These are phyloP conservation scores for Pangasianodon gigas DNA, from an alignment of 2,113 vertebrate species.

Conservation along the genomic window DNA sequence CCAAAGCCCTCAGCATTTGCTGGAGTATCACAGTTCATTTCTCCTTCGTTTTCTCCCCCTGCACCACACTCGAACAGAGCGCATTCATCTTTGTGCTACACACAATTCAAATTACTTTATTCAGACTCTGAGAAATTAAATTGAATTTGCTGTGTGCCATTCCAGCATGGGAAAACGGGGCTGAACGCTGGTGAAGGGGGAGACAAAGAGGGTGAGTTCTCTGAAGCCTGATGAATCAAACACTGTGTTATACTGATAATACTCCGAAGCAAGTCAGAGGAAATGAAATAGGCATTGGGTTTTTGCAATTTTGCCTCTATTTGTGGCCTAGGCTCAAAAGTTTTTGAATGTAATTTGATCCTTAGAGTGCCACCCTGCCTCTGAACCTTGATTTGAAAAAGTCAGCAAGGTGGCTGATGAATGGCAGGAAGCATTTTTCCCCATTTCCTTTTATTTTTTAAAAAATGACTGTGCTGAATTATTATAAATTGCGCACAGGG, in stretches of 20 bases:
- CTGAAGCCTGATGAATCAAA: constrained; percentile 49
- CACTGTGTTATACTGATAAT: constrained; percentile 49
- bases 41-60: background rate
- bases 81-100: constrained; percentile 45
- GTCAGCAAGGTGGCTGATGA: background rate
- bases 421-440: background rate
- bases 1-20: background rate
- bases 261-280: constrained; percentile 28
- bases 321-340: constrained; percentile 30
- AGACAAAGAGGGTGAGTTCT: constrained; percentile 2
- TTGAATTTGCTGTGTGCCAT: constrained; percentile 53
- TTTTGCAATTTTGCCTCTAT: constrained; percentile 37
- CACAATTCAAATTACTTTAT: constrained; percentile 44
- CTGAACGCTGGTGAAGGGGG: background rate
- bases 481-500: constrained; percentile 1
- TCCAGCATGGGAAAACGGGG: constrained; percentile 21
- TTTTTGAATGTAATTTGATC: constrained; percentile 43
- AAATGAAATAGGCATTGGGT: constrained; percentile 23
- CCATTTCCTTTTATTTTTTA: background rate
- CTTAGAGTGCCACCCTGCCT: constrained; percentile 13
- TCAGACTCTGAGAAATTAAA: constrained; percentile 51
- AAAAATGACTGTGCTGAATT: background rate
- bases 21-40: constrained; percentile 28
- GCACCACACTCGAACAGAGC: constrained; percentile 1
- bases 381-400: background rate